Base-by-base conservation (phyloP, 2,888 invertebrate species). In the Platycheirus albimanus region DNA sequence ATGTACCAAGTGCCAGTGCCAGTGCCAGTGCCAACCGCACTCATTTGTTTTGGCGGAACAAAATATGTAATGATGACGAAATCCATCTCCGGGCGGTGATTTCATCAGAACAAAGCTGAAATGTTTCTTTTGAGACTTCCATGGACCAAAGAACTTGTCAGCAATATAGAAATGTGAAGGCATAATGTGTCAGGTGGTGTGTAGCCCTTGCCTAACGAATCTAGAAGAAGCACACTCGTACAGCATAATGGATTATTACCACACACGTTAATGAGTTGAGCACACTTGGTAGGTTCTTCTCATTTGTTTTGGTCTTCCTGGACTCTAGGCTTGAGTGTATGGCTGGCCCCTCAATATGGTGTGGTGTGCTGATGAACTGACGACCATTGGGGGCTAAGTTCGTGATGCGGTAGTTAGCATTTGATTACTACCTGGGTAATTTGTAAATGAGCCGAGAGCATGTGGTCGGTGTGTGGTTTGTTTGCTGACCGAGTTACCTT, bases 381-480 rank as follows among this genome's bases (percentile, higher is more conserved):
- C 36, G 47, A 74, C 74, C 49, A 51, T 51, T 64, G 36, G 63
- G 28, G 69, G 54, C 61, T 47, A 45, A 70, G 70, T 71, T 80
- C 80, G 80, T 80, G 80, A 70, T 70, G 64, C 64, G 69, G 76
- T 76, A 51, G 56, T 80, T 76, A 80, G 70, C 76, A 66, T 70
- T 80, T 80, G 58, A 80, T 80, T 70, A 70, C 28, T 71, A 52
- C 58, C 52, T 58, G 36, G 58, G 78, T 66, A 79, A 79, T 79
- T 66, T 70, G 49, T 64, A 45, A 71, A 70, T 45, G 36, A 64
- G 58, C 30, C 52, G 7, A 58, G 54, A 58, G 54, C 63, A 36
- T 52, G 61, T 69, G 69, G 52, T 54, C n/a, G 5, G 24, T 58
- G 15, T 64, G 63, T 75, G 69, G 38, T 67, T 58, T 63, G 19